Percentiles rank a stretch among this genome's conserved stretches.
Evolutionary conservation across 2,888 invertebrate species (phyloP).

Genomic region (Drosophila meridiana): DNA sequence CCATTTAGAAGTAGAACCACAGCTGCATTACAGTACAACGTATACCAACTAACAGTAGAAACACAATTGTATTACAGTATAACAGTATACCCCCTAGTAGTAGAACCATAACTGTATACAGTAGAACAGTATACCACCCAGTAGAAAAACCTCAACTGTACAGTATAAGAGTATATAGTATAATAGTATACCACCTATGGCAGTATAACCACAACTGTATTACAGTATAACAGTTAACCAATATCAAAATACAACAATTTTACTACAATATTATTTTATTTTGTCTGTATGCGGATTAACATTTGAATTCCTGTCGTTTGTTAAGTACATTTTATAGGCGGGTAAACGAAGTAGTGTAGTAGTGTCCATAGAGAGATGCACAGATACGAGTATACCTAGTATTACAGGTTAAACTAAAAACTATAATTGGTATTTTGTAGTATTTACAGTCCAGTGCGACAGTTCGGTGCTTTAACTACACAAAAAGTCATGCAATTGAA

Average conservation of each 20-base stretch:
- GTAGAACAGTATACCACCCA: not conserved
- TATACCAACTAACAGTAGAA: not conserved
- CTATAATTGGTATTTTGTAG: constrained; percentile 69
- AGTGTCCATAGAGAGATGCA: constrained; percentile 47
- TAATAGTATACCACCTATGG: not conserved
- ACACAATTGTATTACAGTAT: not conserved
- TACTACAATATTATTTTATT: constrained; percentile 62
- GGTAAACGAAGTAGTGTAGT: constrained; percentile 30
- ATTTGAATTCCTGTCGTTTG: constrained; percentile 46
- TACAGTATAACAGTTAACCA: not conserved
- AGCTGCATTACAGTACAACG: not conserved
- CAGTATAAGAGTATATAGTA: not conserved
- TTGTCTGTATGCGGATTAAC: constrained; percentile 47
- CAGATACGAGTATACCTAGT: constrained; percentile 55
- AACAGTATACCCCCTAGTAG: not conserved
- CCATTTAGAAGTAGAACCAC: no score
- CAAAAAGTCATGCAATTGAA: constrained; percentile 38
- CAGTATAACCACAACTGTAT: not conserved
- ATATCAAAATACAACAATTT: not conserved
- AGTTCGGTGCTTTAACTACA: constrained; percentile 46
- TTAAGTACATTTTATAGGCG: constrained; percentile 72
- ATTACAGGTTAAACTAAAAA: constrained; percentile 66
- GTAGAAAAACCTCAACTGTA: no score
- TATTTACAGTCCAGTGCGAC: constrained; percentile 68
- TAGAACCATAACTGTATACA: no score